Conservation (phyloP, 2,113 vertebrate species). For the Capreolus pygargus region DNA sequence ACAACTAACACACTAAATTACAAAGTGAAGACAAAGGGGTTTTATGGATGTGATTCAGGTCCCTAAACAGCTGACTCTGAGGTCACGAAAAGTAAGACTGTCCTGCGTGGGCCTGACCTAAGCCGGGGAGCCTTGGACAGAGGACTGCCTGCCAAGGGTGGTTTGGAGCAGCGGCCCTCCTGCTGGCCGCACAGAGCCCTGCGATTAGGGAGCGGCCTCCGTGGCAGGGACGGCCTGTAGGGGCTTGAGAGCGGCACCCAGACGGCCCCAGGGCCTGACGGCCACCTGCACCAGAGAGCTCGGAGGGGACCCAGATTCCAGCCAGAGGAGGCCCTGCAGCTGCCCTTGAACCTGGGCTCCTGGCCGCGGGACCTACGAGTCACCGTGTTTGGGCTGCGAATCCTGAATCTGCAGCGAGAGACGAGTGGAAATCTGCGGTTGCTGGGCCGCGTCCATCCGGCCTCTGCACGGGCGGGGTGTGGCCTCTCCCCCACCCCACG, state of each 20-base stretch:
- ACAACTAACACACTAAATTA: accelerated
- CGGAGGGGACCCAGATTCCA: no score
- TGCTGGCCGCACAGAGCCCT: no score
- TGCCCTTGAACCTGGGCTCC: no score
- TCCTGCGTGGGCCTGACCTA: background rate
- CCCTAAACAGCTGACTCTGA: background rate
- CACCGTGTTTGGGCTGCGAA: accelerated
- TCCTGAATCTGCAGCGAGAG: background rate
- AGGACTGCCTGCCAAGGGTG: background rate
- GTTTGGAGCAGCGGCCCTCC: background rate
- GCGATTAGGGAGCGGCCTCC: accelerated
- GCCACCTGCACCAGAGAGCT: background rate
- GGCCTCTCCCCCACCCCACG: accelerated
- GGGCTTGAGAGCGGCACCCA: no score
- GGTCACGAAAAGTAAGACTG: background rate
- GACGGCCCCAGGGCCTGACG: background rate
- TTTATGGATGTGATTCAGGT: background rate
- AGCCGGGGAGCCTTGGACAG: background rate
- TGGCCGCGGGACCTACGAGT: accelerated
- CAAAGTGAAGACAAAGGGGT: background rate
- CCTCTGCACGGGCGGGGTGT: accelerated
- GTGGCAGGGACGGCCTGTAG: background rate
- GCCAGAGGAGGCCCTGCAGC: background rate
- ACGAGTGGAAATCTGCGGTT: accelerated
- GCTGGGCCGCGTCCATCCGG: background rate